Evolutionary conservation across 1,140 invertebrate genomes (phyloP).

Genomic region (Brachionus manjavacas): DNA sequence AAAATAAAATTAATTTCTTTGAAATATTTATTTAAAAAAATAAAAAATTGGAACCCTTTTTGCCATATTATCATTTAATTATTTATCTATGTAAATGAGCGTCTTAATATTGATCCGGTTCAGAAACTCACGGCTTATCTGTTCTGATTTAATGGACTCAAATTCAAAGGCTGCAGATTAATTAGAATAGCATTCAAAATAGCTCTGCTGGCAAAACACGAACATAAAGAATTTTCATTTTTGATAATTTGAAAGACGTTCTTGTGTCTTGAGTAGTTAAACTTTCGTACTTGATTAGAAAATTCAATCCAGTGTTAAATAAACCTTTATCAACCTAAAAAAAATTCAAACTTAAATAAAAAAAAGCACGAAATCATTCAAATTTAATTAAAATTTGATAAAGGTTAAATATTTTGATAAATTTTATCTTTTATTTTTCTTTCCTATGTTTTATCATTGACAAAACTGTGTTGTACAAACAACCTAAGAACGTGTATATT

Average conservation of each 20-base stretch:
- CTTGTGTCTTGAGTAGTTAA: neutral
- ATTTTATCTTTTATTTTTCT: neutral
- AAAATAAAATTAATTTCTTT: too few relatives aligned
- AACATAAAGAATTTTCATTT: neutral
- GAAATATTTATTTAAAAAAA: neutral
- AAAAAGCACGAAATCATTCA: neutral
- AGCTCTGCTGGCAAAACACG: neutral
- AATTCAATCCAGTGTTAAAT: neutral
- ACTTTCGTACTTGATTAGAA: neutral
- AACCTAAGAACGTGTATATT: neutral
- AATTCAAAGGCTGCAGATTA: neutral
- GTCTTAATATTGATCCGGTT: neutral
- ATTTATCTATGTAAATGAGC: neutral
- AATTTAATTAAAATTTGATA: neutral
- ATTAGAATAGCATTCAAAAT: neutral
- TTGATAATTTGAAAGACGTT: neutral
- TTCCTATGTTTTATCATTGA: neutral
- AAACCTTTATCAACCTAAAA: neutral
- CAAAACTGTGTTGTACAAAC: neutral
- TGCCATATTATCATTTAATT: neutral
- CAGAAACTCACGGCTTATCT: neutral
- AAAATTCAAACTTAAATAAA: neutral
- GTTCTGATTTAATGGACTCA: neutral
- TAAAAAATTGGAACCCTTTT: neutral
- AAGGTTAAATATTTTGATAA: neutral